Evolutionary conservation across 2,113 vertebrate species (phyloP).

Genomic region (Neotragus pygmaeus): DNA sequence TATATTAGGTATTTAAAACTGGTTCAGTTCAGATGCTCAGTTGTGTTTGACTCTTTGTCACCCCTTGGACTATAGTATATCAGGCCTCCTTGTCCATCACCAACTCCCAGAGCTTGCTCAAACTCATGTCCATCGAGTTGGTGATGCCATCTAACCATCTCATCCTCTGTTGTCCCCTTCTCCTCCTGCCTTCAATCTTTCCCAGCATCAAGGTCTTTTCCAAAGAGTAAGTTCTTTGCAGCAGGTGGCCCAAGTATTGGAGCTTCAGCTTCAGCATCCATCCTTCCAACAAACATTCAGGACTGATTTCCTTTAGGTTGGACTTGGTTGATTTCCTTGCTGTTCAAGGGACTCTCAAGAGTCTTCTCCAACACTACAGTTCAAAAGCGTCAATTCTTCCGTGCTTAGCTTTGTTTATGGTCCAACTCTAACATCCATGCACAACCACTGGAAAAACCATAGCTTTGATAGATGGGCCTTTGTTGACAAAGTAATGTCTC

Average conservation of each 20-base stretch:
- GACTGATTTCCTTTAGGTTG: neutral
- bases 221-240: neutral
- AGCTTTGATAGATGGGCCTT: neutral
- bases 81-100: neutral
- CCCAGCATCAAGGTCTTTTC: neutral
- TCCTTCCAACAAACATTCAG: neutral
- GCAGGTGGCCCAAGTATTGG: neutral
- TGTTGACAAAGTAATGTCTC: neutral
- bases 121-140: neutral
- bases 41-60: neutral
- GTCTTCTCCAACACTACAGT: neutral
- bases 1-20: neutral
- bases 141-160: neutral
- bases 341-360: neutral
- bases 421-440: neutral
- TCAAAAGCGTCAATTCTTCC: neutral
- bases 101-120: neutral
- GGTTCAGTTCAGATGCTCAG: neutral
- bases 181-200: neutral
- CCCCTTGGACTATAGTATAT: no score
- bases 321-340: neutral
- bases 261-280: neutral
- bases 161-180: neutral
- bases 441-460: neutral
- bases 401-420: neutral